These are phyloP conservation scores for Pegoplata infirma DNA, from an alignment of 2,888 invertebrate genomes.

Conservation along the genomic window DNA sequence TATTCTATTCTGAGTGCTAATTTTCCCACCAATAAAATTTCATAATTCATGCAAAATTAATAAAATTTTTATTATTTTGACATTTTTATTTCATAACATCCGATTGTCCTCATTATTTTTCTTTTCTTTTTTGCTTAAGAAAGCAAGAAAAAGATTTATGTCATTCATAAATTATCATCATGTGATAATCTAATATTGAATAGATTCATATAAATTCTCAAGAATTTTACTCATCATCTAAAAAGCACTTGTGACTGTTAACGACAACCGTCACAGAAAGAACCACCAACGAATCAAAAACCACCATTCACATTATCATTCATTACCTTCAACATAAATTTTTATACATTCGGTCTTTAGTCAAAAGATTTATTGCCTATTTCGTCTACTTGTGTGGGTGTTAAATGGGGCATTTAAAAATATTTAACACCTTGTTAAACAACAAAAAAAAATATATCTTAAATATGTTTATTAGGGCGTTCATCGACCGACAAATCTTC, in stretches of 20 bases:
- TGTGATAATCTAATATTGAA: slow-evolving; percentile 11
- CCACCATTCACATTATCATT: too few relatives aligned
- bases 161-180: not conserved
- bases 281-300: not conserved
- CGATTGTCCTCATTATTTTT: slow-evolving; percentile 25
- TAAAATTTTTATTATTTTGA: not conserved
- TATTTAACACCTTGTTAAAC: slow-evolving; percentile 25
- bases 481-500: too few relatives aligned
- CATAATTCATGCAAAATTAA: not conserved
- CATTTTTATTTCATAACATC: slow-evolving; percentile 22
- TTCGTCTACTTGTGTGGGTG: slow-evolving; percentile 23
- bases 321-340: not conserved
- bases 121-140: slow-evolving; percentile 1
- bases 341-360: not conserved
- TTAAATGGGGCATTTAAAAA: slow-evolving; percentile 20
- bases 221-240: slow-evolving; percentile 7
- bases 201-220: slow-evolving; percentile 18
- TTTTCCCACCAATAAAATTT: too few relatives aligned
- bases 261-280: not conserved
- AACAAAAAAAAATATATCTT: not conserved
- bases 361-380: not conserved
- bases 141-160: slow-evolving; percentile 7
- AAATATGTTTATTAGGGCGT: not conserved
- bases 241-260: slow-evolving; percentile 5
- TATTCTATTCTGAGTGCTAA: not conserved